Evolutionary conservation across 2,113 vertebrate genomes (phyloP).

Genomic region (Eulemur macaco): DNA sequence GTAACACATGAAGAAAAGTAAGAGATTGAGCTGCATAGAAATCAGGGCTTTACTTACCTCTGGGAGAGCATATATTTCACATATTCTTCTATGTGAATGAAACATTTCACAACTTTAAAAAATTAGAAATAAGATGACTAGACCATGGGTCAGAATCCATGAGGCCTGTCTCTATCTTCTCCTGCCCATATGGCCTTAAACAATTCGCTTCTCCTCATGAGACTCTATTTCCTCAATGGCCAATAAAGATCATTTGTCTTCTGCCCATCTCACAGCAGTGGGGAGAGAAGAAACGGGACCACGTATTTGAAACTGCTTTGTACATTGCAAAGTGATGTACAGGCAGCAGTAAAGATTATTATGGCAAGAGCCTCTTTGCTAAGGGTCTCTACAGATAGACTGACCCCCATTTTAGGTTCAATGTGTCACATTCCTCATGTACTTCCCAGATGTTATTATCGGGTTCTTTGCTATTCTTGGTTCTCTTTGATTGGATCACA

Average conservation of each 20-base stretch:
- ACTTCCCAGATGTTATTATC: constrained; percentile 3
- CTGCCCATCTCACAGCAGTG: not conserved
- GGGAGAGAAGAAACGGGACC: not conserved
- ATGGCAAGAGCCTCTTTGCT: not conserved
- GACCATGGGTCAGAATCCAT: not conserved
- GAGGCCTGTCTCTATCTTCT: not conserved
- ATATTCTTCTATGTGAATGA: not conserved
- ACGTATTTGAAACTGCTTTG: not conserved
- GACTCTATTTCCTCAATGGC: not conserved
- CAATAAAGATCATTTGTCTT: not conserved
- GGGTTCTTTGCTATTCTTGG: constrained; percentile 32
- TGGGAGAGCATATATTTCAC: not conserved
- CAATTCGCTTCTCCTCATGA: not conserved
- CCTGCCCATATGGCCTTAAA: not conserved
- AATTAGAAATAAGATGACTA: not conserved
- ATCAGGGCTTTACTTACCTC: not conserved
- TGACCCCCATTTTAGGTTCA: not conserved
- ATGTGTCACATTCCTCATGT: not conserved
- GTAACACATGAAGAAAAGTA: not conserved
- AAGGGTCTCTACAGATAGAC: not conserved
- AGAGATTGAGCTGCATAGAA: not conserved
- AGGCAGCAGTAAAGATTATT: not conserved
- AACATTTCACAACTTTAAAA: not conserved
- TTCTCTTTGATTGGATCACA: constrained; percentile 43
- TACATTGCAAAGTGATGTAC: not conserved